phyloP scores from a whole-genome alignment of 2,797 vertebrate species.

The Gallinago stenura region DNA sequence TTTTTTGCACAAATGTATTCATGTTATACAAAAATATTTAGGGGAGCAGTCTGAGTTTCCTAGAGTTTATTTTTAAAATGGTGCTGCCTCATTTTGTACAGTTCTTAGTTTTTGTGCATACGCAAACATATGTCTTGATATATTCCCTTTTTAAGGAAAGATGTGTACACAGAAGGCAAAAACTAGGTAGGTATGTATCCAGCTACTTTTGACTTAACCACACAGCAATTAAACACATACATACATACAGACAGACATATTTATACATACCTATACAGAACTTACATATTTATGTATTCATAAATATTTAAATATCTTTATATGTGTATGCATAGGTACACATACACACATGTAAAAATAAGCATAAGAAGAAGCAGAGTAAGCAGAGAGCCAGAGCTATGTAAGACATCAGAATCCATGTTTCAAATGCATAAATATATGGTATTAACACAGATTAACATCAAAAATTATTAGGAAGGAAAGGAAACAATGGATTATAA shows the following conservation, averaged over 20 bases:
- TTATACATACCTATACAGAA: background rate
- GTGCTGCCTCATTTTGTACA: background rate
- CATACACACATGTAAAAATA: background rate
- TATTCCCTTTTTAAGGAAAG: background rate
- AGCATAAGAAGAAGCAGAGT: background rate
- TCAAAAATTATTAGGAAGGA: background rate
- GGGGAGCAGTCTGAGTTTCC: background rate
- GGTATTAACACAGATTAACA: background rate
- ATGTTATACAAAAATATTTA: background rate
- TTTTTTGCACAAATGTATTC: background rate
- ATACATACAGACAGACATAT: background rate
- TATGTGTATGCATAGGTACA: background rate
- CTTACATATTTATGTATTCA: background rate
- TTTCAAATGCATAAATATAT: background rate
- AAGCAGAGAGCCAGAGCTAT: background rate
- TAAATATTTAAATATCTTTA: background rate
- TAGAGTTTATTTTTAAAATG: background rate
- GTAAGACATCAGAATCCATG: background rate
- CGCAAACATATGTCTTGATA: background rate
- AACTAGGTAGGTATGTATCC: background rate
- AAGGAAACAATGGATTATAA: background rate
- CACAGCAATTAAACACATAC: background rate
- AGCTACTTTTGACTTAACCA: background rate
- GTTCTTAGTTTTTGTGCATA: background rate
- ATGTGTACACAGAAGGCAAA: background rate